These are phyloP conservation scores for Sandelia bainsii DNA, from an alignment of 2,797 vertebrate genomes.

Conservation along the genomic window DNA sequence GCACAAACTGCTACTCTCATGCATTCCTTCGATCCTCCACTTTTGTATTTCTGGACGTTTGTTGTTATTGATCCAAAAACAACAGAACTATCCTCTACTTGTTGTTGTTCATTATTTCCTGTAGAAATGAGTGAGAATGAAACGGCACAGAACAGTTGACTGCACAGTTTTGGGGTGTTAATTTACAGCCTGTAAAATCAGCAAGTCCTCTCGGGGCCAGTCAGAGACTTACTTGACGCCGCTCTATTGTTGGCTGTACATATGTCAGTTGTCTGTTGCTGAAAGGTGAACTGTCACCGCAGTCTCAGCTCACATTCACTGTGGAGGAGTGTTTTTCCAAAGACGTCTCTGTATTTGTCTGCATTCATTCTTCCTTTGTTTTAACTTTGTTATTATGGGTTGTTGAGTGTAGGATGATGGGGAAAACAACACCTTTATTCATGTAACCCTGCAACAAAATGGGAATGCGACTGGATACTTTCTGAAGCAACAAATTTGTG, in stretches of 20 bases:
- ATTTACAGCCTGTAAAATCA: slow-evolving; percentile 65
- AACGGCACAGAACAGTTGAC: slow-evolving; percentile 16
- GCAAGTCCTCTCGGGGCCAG: background rate
- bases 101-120: slow-evolving; percentile 2
- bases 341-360: too few species aligned
- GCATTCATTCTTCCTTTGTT: too few species aligned
- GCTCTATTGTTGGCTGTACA: too few species aligned
- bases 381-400: too few species aligned
- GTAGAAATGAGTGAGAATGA: slow-evolving; percentile 28
- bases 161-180: slow-evolving; percentile 39
- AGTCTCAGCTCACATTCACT: too few species aligned
- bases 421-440: too few species aligned
- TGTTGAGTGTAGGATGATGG: too few species aligned
- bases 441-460: too few species aligned
- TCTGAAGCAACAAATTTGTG: slow-evolving; percentile 8
- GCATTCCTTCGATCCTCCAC: slow-evolving; percentile 27
- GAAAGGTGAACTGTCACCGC: too few species aligned
- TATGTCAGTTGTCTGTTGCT: too few species aligned
- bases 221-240: too few species aligned
- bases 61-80: slow-evolving; percentile 31
- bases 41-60: slow-evolving; percentile 35
- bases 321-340: too few species aligned
- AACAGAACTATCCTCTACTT: background rate
- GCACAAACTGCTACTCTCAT: slow-evolving; percentile 28
- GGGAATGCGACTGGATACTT: slow-evolving; percentile 2